Percentiles rank a stretch among this genome's conserved stretches.
phyloP scores from a whole-genome alignment of 2,113 vertebrate species.

The Leiothrix lutea region DNA sequence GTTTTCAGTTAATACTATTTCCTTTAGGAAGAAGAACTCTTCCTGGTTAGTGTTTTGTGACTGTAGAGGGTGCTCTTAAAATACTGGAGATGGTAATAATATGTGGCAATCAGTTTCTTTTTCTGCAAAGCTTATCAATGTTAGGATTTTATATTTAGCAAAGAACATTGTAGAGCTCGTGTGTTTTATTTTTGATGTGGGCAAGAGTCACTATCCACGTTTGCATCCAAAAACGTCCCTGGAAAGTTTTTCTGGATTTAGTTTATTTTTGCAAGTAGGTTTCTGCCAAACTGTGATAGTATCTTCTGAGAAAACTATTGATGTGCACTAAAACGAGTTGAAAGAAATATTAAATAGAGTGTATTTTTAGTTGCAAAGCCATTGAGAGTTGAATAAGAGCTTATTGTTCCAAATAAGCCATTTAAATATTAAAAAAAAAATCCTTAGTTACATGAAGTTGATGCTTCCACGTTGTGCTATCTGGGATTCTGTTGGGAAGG shows the following conservation, averaged over 20 bases:
- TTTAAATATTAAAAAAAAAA: background rate
- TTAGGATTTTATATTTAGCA: background rate
- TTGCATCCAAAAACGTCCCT: slow-evolving; percentile 42
- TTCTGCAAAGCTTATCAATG: background rate
- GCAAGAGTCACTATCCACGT: background rate
- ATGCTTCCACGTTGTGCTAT: background rate
- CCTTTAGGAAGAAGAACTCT: background rate
- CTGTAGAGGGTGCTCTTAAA: slow-evolving; percentile 63
- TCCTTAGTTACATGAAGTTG: background rate
- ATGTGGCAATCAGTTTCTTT: background rate
- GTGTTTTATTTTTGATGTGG: slow-evolving; percentile 13
- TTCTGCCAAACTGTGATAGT: slow-evolving; percentile 60
- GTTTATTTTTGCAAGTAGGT: slow-evolving; percentile 59
- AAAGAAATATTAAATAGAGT: background rate
- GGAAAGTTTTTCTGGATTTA: slow-evolving; percentile 42
- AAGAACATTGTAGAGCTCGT: background rate
- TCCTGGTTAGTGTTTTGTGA: background rate
- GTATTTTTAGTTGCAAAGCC: slow-evolving; percentile 28
- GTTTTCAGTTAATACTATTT: background rate
- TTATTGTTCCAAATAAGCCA: background rate
- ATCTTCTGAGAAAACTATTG: slow-evolving; percentile 66
- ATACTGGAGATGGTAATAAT: background rate
- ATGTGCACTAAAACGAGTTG: slow-evolving; percentile 23
- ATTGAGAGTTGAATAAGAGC: background rate
- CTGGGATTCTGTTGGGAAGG: background rate